Evolutionary conservation across 2,113 vertebrate genomes (phyloP), one percentile per base, ranked within the genome.

Genomic region (Pluvialis apricaria): DNA sequence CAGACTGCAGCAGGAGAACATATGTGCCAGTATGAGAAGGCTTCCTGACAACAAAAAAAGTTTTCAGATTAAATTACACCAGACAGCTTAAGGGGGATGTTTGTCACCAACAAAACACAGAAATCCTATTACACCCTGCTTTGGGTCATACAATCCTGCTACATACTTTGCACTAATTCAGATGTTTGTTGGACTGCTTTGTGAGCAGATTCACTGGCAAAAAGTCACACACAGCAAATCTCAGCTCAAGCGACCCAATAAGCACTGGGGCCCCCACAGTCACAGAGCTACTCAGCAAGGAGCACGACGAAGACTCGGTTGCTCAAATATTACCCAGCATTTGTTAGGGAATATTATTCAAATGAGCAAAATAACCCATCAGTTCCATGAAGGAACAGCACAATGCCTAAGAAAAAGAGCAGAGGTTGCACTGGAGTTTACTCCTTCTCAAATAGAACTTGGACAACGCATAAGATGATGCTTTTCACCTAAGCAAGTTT

Each of bases 401-500:
- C 13, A 45, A 15, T 2, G 10, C 4, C 8, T 12, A 34, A 26
- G 16, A 58, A 54, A 57, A 49, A 34, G 6, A 20, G 2, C 32
- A 38, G 12, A 73, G 9, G 11, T 5, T 38, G 26, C 29, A 51
- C 10, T 16, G 10, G 8, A 72, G 31, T 22, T 66, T 15, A 32
- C 10, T 25, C 18, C 16, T 61, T 55, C 32, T 76, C 60, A 45
- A 38, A 32, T 0, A 72, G 9, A 82, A 66, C 15, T 25, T 29
- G 11, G 13, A 47, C 40, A 75, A 62, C 4, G 22, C 0, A 0
- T 4, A 49, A 47, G 16, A 29, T 2, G 22, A 32, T 15, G 58
- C 13, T 31, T 84, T 36, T 55, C 32, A 22, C 29, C 17, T 55
- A 32, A 7, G 8, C 25, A 70, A 78, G 34, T 4, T 12, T 44